Conservation (phyloP, 2,888 invertebrate species). For the Noctua comes region DNA sequence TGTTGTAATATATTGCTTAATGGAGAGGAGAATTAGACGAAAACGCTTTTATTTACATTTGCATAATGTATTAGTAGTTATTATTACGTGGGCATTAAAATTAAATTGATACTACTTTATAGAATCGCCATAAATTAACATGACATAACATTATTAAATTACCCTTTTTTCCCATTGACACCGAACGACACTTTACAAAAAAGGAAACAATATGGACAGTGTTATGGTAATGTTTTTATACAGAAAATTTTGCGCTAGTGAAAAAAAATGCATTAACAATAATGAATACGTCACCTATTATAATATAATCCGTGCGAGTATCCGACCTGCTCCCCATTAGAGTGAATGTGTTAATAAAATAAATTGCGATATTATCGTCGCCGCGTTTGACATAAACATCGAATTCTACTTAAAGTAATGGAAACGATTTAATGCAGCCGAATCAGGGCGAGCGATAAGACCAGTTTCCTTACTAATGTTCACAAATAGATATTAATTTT, state of each 20-base stretch:
- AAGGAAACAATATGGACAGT: neutral
- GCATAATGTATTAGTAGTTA: constrained; percentile 31
- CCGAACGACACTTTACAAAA: neutral
- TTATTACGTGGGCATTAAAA: constrained; percentile 34
- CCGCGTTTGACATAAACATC: constrained; percentile 88
- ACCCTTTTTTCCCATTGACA: neutral
- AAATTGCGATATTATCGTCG: constrained; percentile 88
- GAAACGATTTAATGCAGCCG: constrained; percentile 86
- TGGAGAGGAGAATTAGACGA: constrained; percentile 31
- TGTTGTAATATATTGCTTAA: constrained; percentile 52
- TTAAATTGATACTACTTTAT: constrained; percentile 23
- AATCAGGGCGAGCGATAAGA: constrained; percentile 83
- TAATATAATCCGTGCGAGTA: constrained; percentile 55
- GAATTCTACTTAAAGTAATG: constrained; percentile 90
- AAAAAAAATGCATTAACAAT: constrained; percentile 38
- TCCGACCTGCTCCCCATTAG: constrained; percentile 80
- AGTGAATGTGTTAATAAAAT: constrained; percentile 86
- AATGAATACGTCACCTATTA: constrained; percentile 42
- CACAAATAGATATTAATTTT: constrained; percentile 72
- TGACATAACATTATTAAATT: constrained; percentile 19
- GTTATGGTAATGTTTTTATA: constrained; percentile 14
- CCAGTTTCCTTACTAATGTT: constrained; percentile 74
- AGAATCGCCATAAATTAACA: constrained; percentile 30
- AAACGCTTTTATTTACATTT: constrained; percentile 44
- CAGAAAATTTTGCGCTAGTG: constrained; percentile 31